Percentiles rank a stretch among this genome's conserved stretches.
Conservation (phyloP, 2,113 vertebrate genomes). For the Elaphurus davidianus region DNA sequence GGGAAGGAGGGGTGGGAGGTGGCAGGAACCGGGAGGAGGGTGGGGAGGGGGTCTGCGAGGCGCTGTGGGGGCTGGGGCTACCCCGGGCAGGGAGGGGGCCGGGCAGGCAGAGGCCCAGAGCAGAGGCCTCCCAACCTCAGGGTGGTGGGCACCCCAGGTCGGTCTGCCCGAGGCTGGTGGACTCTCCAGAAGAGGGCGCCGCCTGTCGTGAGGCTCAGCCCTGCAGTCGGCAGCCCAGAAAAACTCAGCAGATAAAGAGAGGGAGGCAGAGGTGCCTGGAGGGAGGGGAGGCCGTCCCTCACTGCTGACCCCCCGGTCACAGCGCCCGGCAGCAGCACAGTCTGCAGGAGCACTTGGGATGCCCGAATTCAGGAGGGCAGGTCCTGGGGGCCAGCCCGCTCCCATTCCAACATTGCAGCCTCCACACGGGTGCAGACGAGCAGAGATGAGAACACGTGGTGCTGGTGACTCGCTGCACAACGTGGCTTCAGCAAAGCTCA, state of each 20-base stretch:
- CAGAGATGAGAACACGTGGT: background rate
- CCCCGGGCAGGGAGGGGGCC: background rate
- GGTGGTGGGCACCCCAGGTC: background rate
- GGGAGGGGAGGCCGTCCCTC: background rate
- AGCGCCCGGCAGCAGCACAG: fast-evolving
- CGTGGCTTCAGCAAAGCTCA: background rate
- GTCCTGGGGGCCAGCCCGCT: background rate
- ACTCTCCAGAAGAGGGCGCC: background rate
- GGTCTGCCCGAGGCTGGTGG: background rate
- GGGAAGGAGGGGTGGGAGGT: background rate
- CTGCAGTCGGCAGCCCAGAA: background rate
- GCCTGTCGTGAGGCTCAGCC: background rate
- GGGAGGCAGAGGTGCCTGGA: background rate
- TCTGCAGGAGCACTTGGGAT: background rate
- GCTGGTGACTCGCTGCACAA: background rate
- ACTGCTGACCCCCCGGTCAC: background rate
- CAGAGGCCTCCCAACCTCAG: background rate
- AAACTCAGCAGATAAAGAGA: too few species aligned
- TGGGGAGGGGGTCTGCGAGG: background rate
- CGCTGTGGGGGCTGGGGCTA: too few species aligned
- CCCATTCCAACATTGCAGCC: background rate
- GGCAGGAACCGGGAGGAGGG: too few species aligned
- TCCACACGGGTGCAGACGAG: fast-evolving
- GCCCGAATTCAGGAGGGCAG: background rate
- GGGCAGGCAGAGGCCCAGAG: background rate